A percentile compares a stretch with the other conserved stretches of the same genome.
Evolutionary conservation across 2,113 vertebrate species (phyloP).

Genomic region (Hippocampus mohnikei): DNA sequence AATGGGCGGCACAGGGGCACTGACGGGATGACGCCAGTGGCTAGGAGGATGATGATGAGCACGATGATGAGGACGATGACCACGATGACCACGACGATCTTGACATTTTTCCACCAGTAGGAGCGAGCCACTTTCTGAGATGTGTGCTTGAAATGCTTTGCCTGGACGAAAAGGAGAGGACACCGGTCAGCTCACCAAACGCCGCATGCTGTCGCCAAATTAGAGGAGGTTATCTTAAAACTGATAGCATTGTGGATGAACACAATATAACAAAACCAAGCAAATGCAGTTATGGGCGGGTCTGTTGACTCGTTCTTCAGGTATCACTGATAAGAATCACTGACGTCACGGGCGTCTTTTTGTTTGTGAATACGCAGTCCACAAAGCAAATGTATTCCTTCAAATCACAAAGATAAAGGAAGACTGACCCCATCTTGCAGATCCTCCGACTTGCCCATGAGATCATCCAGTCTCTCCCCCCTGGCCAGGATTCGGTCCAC

Average conservation of each 20-base stretch:
- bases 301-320: background rate
- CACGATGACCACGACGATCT: conserved; percentile 82
- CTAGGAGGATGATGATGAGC: conserved; percentile 83
- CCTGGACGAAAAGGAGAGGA: conserved; percentile 62
- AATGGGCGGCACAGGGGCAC: background rate
- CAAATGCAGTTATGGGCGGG: background rate
- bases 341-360: background rate
- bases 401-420: background rate
- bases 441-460: conserved; percentile 86
- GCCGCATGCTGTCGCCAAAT: background rate
- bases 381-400: background rate
- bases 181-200: background rate
- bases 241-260: too few species aligned
- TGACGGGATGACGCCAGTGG: conserved; percentile 78
- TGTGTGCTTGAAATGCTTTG: conserved; percentile 89
- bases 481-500: conserved; percentile 91
- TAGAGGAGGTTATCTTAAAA: background rate
- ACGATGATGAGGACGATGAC: conserved; percentile 78
- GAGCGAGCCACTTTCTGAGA: conserved; percentile 87
- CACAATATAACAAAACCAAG: too few species aligned
- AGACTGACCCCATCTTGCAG: conserved; percentile 84
- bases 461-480: conserved; percentile 86
- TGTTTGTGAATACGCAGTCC: background rate
- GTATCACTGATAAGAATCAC: background rate
- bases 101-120: conserved; percentile 94